Base-by-base conservation (phyloP, 2,113 vertebrate genomes). In the Anser brachyrhynchus region DNA sequence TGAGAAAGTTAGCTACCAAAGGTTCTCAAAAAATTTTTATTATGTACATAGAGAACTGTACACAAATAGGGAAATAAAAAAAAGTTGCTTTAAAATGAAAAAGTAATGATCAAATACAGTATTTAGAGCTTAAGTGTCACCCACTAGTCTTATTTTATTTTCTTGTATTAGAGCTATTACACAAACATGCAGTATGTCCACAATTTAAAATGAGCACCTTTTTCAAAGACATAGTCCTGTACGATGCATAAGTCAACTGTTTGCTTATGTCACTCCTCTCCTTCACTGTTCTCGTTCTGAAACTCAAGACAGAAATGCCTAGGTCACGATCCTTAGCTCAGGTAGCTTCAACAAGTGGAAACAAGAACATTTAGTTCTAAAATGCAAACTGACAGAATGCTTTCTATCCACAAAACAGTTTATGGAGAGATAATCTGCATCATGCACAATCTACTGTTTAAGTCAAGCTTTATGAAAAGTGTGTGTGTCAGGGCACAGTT, bases 1-100 rank as follows among this genome's bases (percentile, higher is more conserved):
- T 74, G 87, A 61, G 89, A 84, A 90, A 87, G 72, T 91, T 92
- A 94, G 95, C 84, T 96, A 96, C n/a, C 97, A 97, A 98, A 96
- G 46, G 73, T 94, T 96, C 79, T 96, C 92, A 67, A 92, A 93
- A 94, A 90, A 84, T 86, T 86, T 95, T 93, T 91, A 62, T 67
- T 84, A 94, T 91, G 85, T 97, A 89, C 82, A 97, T 88, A 97
- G 82, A 96, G 67, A 96, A 95, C 95, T 97, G 59, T 98, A 98
- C 96, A 98, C 93, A 97, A 97, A 96, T 61, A 97, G 69, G 94
- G 96, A 98, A 98, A 97, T 97, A 92, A 98, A 98, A 98, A 98
- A 98, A 98, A 95, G 89, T 87, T 97, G 43, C 91, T 96, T 97
- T 96, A 96, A 98, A 98, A 97, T 90, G 95, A 97, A 96, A 97